These are phyloP conservation scores for Drosophila novamexicana DNA, from an alignment of 1,140 invertebrate genomes.

Conservation along the genomic window DNA sequence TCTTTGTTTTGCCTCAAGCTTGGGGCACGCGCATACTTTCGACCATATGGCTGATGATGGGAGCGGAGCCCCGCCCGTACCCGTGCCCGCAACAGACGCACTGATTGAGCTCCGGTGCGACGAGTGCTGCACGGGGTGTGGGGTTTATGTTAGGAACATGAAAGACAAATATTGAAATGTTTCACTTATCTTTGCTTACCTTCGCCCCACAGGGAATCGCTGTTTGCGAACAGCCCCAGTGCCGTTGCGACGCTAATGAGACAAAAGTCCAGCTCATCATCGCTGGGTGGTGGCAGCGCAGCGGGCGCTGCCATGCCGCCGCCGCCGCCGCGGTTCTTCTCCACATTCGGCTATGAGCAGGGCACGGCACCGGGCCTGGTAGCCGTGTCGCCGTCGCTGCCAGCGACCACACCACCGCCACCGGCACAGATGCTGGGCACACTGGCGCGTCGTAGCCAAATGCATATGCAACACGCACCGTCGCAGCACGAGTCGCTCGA, in stretches of 20 bases:
- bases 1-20: not conserved
- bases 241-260: slow-evolving; percentile 72
- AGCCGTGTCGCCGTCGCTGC: slow-evolving; percentile 36
- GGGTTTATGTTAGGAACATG: slow-evolving; percentile 34
- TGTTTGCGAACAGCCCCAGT: slow-evolving; percentile 78
- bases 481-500: slow-evolving; percentile 58
- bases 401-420: slow-evolving; percentile 49
- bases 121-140: not conserved
- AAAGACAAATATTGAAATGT: slow-evolving; percentile 66
- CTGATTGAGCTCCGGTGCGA: not conserved
- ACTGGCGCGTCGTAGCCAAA: slow-evolving; percentile 62
- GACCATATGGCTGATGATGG: not conserved
- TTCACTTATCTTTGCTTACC: slow-evolving; percentile 26
- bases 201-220: slow-evolving; percentile 69
- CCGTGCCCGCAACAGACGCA: not conserved
- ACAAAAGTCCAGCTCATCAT: slow-evolving; percentile 77
- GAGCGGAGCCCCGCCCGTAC: not conserved
- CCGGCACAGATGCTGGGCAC: slow-evolving; percentile 46
- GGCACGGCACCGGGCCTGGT: slow-evolving; percentile 20
- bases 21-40: not conserved
- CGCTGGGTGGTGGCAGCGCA: slow-evolving; percentile 46
- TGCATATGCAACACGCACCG: slow-evolving; percentile 60
- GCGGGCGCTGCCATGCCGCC: slow-evolving; percentile 49
- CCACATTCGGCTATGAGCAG: slow-evolving; percentile 82
- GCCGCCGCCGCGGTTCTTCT: slow-evolving; percentile 74